Base-by-base conservation (phyloP, 2,888 invertebrate species). In the Pyrrhia umbra region DNA sequence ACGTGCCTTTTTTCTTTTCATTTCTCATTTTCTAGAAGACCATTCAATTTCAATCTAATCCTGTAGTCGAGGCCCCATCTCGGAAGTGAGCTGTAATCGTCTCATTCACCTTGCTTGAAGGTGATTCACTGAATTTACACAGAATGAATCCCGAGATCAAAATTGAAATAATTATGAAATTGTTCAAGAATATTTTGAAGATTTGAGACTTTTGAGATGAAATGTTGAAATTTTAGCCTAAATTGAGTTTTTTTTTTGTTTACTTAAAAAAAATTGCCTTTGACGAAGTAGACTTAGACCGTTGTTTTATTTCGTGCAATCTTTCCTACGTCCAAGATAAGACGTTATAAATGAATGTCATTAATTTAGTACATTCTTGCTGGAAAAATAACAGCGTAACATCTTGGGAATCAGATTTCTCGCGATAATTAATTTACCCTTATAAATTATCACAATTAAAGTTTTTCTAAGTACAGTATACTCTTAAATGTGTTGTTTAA, bases 11-110 rank as follows among this genome's bases (percentile, higher is more conserved):
- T 67, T 61, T 30, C 34, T 66, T 68, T 68, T 63, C 68, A 68
- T 75, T 82, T 76, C 76, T 83, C 83, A 82, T 86, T 86, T 83
- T 79, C 77, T 68, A 54, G 83, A 83, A 83, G 70, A 80, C 85
- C 86, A 88, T 91, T 90, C 89, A 89, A 89, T 92, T 91, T 88
- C 88, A 89, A 90, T 90, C 84, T 92, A 90, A 92, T 91, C 87
- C 85, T 78, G 80, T 64, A 72, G 75, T 55, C 71, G 77, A 75
- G 82, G 76, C 82, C 83, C 81, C 78, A 76, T 84, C 83, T 83
- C 79, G 85, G 85, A 82, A 85, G 84, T 85, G 85, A 85, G 85
- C 87, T 85, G 85, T 89, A 87, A 88, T 83, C 75, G 82, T 80
- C 83, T 83, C 86, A 80, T 87, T 87, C 81, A 80, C 84, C 81